A percentile compares a stretch with the other conserved stretches of the same genome.
Evolutionary conservation across 2,113 vertebrate species (phyloP).

Genomic region (Rousettus leschenaultii): DNA sequence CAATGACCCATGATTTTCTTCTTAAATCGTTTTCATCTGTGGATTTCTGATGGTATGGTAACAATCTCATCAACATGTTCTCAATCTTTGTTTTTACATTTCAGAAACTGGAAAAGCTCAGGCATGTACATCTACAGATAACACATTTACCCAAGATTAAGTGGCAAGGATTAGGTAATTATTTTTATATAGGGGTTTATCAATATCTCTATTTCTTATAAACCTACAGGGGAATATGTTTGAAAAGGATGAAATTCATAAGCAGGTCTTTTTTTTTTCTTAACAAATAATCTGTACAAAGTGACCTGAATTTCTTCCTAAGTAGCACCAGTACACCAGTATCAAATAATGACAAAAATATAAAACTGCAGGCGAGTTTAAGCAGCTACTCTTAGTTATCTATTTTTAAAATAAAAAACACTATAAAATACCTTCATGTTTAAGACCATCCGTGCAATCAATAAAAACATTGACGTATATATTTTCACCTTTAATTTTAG

Average conservation of each 20-base stretch:
- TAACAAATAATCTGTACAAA: not conserved
- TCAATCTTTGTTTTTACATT: not conserved
- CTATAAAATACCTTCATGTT: not conserved
- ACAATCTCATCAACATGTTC: not conserved
- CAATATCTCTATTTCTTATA: not conserved
- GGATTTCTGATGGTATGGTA: not conserved
- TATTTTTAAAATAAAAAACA: slow-evolving; percentile 20
- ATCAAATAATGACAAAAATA: slow-evolving; percentile 13
- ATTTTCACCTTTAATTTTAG: slow-evolving; percentile 10
- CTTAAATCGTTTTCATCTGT: not conserved
- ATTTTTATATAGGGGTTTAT: not conserved
- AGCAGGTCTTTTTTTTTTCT: not conserved
- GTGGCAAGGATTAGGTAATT: not conserved
- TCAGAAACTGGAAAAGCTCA: not conserved
- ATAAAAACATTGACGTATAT: not conserved
- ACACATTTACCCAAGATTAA: not conserved
- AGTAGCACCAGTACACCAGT: not conserved
- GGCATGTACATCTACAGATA: not conserved
- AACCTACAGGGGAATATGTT: not conserved
- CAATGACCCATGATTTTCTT: too few species aligned
- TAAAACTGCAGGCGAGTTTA: not conserved
- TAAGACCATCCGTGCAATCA: not conserved
- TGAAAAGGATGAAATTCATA: not conserved
- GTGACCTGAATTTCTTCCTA: slow-evolving; percentile 23
- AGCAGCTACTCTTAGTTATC: not conserved